Evolutionary conservation across 2,113 vertebrate species (phyloP), one percentile per base, ranked within the genome.

Genomic region (Gavia stellata): DNA sequence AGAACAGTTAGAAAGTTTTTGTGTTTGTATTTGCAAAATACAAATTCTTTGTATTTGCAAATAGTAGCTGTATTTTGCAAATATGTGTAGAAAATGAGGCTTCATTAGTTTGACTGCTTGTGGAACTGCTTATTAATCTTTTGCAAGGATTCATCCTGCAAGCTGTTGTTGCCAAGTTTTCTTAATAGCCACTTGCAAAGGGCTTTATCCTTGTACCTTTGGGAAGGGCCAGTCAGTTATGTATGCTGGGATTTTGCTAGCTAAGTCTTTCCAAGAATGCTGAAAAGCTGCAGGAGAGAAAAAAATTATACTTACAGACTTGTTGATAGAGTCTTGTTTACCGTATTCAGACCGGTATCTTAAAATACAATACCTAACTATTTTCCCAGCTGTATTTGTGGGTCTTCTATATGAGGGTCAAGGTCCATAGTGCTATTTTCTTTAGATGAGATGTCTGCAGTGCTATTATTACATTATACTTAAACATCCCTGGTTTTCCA

Each of bases 81-180:
- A 87, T 79, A 72, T 10, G 1, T 17, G 40, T 49, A 61, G 53
- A 53, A 96, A 91, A 95, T 61, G 13, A 93, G 70, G 44, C 61
- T 95, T 95, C 49, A 75, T 93, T 89, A 95, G 90, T 87, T 91
- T 66, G 38, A 14, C 78, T 82, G 52, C 47, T 81, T 67, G 56
- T 91, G 89, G 62, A 96, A 79, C 84, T 85, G 56, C 89, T 92
- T 95, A 75, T 92, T 96, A 96, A 89, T 92, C 73, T 92, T 92
- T 91, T 93, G 91, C 94, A 96, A 77, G 74, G 45, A 79, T 73
- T 95, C 40, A 17, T 91, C 66, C 62, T 68, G 44, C 44, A 53
- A 78, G 52, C 25, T 72, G 36, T 65, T 92, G 52, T 79, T 93
- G 92, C 84, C 94, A 92, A 90, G 52, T 82, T 92, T 91, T 89